Evolutionary conservation across 30 jellyfish, hydroid and myxozoan species (phyloP).

Genomic region (Pseudorhiza aurosa): DNA sequence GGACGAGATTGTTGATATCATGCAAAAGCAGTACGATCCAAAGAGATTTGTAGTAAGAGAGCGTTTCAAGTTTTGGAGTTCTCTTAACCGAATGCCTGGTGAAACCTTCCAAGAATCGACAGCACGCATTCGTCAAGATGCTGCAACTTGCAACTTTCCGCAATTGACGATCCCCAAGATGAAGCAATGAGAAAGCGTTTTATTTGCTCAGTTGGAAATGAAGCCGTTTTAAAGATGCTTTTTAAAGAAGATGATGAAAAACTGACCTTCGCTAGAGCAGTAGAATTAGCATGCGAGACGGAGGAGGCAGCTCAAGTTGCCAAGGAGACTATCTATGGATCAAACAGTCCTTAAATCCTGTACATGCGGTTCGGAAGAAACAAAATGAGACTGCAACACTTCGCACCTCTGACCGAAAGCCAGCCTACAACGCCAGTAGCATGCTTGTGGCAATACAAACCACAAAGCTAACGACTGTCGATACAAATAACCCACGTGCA

Average conservation of each 20-base stretch:
- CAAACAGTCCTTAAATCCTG: no score
- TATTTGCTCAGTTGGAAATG: constrained; percentile 33
- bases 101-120: constrained; percentile 54
- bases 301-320: constrained; percentile 59
- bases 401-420: no score
- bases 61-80: constrained; percentile 58
- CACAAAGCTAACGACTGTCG: constrained; percentile 32
- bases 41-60: constrained; percentile 47
- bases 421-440: no score
- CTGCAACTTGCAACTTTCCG: constrained; percentile 51
- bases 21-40: constrained; percentile 40
- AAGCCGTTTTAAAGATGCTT: constrained; percentile 45
- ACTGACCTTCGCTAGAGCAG: constrained; percentile 23
- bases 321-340: constrained; percentile 15
- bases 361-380: no score
- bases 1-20: constrained; percentile 26
- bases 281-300: constrained; percentile 25
- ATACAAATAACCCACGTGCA: constrained; percentile 4
- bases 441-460: not conserved
- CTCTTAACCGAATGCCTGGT: constrained; percentile 27
- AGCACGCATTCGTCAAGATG: constrained; percentile 50
- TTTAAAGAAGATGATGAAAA: constrained; percentile 8
- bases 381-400: no score
- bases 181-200: constrained; percentile 36
- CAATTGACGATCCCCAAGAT: constrained; percentile 58